Conservation (phyloP, 2,113 vertebrate species). For the Oceanites oceanicus region DNA sequence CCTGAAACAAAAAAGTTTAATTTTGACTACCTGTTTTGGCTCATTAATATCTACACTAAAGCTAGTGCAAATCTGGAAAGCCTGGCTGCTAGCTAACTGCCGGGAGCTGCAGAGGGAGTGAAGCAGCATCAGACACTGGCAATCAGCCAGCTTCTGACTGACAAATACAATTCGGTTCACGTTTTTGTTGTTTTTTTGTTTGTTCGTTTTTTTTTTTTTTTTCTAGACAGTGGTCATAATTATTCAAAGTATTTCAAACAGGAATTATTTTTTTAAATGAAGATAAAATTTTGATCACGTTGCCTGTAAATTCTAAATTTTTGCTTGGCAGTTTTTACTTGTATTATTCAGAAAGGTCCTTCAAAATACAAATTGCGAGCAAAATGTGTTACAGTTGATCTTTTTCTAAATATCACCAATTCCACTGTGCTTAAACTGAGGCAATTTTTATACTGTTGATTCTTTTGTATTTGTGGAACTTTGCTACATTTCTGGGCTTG, state of each 20-base stretch:
- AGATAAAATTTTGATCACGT: background rate
- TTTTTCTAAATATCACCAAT: background rate
- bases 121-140: background rate
- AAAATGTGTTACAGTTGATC: background rate
- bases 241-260: background rate
- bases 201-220: background rate
- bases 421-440: background rate
- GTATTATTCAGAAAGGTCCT: background rate
- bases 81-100: background rate
- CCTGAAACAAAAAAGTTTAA: background rate
- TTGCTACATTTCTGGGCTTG: background rate
- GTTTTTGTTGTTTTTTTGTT: background rate
- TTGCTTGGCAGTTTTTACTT: background rate
- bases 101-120: background rate
- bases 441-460: background rate
- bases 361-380: background rate
- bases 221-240: background rate
- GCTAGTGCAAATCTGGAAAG: background rate
- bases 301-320: background rate
- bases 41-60: background rate
- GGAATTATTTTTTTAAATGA: background rate
- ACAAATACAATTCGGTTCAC: background rate
- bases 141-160: background rate
- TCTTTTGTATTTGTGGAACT: background rate
- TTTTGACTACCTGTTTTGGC: background rate